These are phyloP conservation scores for Perognathus longimembris DNA, from an alignment of 2,113 vertebrate genomes.

Conservation along the genomic window DNA sequence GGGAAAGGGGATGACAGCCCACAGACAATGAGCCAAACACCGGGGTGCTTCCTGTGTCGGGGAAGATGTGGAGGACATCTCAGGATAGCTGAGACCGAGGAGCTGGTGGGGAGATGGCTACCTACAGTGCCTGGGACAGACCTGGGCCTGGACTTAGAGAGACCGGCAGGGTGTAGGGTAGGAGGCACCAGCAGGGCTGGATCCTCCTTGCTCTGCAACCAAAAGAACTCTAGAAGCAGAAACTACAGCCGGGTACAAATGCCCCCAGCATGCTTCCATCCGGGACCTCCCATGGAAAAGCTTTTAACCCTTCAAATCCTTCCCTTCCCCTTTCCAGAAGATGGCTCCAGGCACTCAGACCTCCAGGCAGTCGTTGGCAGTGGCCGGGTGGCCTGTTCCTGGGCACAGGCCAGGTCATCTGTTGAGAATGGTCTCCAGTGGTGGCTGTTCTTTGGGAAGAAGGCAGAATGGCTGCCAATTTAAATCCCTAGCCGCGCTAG, in stretches of 20 bases:
- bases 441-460: not conserved
- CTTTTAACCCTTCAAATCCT: not conserved
- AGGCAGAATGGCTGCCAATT: not conserved
- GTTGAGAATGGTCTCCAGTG: not conserved
- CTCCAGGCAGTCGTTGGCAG: not conserved
- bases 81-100: not conserved
- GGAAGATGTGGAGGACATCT: not conserved
- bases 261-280: not conserved
- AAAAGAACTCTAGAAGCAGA: not conserved
- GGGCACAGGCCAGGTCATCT: not conserved
- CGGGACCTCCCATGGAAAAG: not conserved
- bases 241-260: not conserved
- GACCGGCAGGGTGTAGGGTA: accelerated
- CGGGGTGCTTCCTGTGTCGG: not conserved
- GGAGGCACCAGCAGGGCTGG: not conserved
- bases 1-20: not conserved
- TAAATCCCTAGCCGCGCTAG: not conserved
- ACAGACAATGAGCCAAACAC: not conserved
- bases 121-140: no score
- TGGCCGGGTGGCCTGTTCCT: not conserved
- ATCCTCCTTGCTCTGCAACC: accelerated
- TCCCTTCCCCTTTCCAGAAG: not conserved
- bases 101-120: accelerated
- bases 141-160: accelerated
- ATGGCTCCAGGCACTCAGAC: not conserved